These are phyloP conservation scores for Chrysochloris asiatica DNA, from an alignment of 2,113 vertebrate species.

Conservation along the genomic window DNA sequence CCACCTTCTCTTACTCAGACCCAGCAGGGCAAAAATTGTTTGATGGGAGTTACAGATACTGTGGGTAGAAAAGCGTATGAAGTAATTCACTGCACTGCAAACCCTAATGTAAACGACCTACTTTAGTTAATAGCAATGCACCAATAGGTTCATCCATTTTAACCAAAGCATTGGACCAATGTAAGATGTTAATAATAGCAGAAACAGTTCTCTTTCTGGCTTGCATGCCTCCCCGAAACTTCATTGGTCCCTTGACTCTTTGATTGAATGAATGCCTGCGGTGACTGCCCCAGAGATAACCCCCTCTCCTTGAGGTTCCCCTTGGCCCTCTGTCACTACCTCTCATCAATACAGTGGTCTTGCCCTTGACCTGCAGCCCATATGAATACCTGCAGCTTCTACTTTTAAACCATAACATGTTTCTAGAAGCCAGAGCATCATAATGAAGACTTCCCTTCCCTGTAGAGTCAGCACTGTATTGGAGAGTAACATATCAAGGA, in stretches of 20 bases:
- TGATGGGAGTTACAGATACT: too few species aligned
- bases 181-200: background rate
- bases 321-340: background rate
- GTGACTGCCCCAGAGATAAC: background rate
- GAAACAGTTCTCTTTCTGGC: background rate
- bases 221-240: background rate
- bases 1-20: too few species aligned
- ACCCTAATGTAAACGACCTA: background rate
- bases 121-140: background rate
- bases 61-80: too few species aligned
- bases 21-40: too few species aligned
- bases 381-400: background rate
- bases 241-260: background rate
- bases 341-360: background rate
- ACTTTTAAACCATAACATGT: background rate
- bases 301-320: too few species aligned
- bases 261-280: accelerated
- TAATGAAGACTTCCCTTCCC: background rate
- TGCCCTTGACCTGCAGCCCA: background rate
- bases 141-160: background rate
- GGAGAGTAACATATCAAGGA: conserved; percentile 60
- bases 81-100: too few species aligned
- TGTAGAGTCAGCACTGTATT: background rate
- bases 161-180: background rate
- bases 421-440: background rate